phyloP scores from a whole-genome alignment of 2,888 invertebrate genomes.

The Drosophila sordidula region DNA sequence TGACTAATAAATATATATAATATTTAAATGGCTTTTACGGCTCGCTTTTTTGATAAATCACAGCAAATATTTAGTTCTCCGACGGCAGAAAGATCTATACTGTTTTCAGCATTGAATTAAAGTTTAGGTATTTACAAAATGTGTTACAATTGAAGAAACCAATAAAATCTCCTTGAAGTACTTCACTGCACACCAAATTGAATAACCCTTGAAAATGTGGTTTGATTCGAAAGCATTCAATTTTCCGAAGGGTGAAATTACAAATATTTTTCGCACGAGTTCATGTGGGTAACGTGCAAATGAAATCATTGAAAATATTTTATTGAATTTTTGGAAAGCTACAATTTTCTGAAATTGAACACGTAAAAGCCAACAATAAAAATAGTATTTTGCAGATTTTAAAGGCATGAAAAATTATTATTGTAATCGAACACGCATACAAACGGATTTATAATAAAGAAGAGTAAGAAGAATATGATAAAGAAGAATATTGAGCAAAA shows the following conservation, averaged over 20 bases:
- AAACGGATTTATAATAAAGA: too few species aligned
- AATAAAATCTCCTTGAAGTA: conserved; percentile 29
- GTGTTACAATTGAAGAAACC: conserved; percentile 17
- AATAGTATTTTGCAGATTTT: background rate
- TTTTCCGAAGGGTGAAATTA: conserved; percentile 36
- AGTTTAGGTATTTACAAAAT: conserved; percentile 7
- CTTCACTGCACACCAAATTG: conserved; percentile 35
- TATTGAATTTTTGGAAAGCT: conserved; percentile 20
- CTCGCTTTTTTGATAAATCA: background rate
- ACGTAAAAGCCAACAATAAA: background rate
- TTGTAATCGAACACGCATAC: too few species aligned
- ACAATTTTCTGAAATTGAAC: conserved; percentile 5
- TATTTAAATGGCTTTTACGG: too few species aligned
- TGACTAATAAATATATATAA: too few species aligned
- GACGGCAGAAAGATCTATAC: background rate
- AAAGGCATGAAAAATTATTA: background rate
- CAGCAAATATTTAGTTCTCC: background rate
- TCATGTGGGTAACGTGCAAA: conserved; percentile 40
- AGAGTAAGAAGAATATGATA: too few species aligned
- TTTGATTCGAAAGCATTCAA: conserved; percentile 8
- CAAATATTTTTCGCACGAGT: conserved; percentile 70
- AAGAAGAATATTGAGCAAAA: too few species aligned
- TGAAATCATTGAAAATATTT: conserved; percentile 37
- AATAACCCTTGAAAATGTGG: conserved; percentile 56
- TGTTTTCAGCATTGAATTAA: background rate